phyloP scores from a whole-genome alignment of 2,888 invertebrate species.

The Lobophora halterata region DNA sequence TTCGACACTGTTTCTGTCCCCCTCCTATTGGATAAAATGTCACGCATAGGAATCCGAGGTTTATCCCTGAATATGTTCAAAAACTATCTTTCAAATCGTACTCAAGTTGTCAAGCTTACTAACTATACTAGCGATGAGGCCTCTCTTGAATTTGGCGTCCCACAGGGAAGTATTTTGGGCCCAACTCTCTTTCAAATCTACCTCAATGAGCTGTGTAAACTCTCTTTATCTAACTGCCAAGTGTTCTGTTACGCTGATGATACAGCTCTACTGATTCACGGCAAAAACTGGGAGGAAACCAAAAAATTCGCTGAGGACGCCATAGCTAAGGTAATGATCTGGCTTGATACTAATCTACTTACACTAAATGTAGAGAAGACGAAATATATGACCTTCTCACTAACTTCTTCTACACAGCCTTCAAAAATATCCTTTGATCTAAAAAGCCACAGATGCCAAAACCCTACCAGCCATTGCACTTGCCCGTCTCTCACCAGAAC shows the following conservation, averaged over 20 bases:
- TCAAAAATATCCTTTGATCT: no score
- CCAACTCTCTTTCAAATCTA: slow-evolving; percentile 3
- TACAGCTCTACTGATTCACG: neutral
- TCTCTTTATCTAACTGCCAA: neutral
- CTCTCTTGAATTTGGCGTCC: neutral
- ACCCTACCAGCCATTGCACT: no score
- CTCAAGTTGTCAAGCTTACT: neutral
- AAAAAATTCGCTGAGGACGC: neutral
- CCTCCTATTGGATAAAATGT: neutral
- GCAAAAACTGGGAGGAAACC: neutral
- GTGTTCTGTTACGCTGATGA: slow-evolving; percentile 3
- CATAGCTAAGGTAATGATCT: neutral
- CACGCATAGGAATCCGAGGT: neutral
- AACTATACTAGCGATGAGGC: neutral
- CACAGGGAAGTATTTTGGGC: neutral
- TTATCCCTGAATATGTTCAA: neutral
- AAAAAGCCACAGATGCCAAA: no score
- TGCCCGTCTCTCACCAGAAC: no score
- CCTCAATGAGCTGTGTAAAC: neutral
- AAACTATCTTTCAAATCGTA: neutral
- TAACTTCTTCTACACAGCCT: no score
- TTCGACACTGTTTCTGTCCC: slow-evolving; percentile 2
- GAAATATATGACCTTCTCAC: neutral
- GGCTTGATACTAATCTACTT: neutral
- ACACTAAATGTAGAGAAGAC: slow-evolving; percentile 1